Percentiles rank a stretch among this genome's conserved stretches.
Evolutionary conservation across 2,888 invertebrate genomes (phyloP).

Genomic region (Hirtodrosophila confusa): DNA sequence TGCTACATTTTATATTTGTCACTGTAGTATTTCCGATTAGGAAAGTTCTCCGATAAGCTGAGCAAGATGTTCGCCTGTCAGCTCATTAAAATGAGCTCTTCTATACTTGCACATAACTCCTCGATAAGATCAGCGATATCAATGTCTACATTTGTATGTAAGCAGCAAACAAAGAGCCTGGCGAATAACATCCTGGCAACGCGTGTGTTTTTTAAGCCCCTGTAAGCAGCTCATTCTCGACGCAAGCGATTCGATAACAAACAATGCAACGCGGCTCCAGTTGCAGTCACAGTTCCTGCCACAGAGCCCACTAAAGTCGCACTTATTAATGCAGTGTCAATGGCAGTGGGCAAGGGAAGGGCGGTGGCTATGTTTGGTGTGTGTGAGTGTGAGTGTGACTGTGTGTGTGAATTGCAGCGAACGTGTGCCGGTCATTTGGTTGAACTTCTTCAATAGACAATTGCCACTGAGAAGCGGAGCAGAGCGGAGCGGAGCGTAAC

Average conservation of each 20-base stretch:
- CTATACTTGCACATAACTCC: background rate
- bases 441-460: constrained; percentile 62
- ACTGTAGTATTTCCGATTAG: too few relatives aligned
- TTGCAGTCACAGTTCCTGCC: constrained; percentile 27
- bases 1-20: too few relatives aligned
- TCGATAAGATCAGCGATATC: constrained; percentile 19
- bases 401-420: constrained; percentile 29
- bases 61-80: background rate
- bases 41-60: too few relatives aligned
- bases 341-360: constrained; percentile 34
- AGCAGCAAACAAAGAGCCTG: constrained; percentile 14
- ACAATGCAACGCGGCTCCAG: constrained; percentile 17
- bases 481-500: constrained; percentile 1
- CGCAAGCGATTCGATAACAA: constrained; percentile 45
- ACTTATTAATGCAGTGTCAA: constrained; percentile 67
- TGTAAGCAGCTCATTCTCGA: constrained; percentile 65
- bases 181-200: constrained; percentile 28
- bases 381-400: constrained; percentile 14
- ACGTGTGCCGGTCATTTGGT: constrained; percentile 59
- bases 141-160: constrained; percentile 2
- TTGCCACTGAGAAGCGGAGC: constrained; percentile 2
- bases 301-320: constrained; percentile 41
- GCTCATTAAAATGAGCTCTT: constrained; percentile 1
- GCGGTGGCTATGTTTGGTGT: constrained; percentile 15
- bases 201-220: constrained; percentile 32